Base-by-base conservation (phyloP, 2,797 vertebrate species). In the Numenius phaeopus region DNA sequence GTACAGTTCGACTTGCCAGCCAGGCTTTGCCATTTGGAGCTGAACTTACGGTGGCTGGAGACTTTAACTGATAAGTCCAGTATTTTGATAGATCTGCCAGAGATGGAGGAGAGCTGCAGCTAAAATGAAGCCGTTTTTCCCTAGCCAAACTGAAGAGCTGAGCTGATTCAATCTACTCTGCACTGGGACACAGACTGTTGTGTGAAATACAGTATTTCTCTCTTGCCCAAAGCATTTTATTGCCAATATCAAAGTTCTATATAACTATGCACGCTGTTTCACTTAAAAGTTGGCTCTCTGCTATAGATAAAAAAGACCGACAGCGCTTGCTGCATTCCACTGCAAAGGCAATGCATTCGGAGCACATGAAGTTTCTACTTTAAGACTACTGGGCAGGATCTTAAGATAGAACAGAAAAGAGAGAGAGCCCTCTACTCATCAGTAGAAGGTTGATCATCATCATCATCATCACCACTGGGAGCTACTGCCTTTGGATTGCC, bases 261-360 rank as follows among this genome's bases (percentile, higher is more conserved):
- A 22, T 73, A 58, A 66, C 82, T 78, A 3, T 55, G 34, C 70
- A 73, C 3, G 7, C 44, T 88, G 54, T 91, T 96, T 80, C 52
- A 67, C 40, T 95, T 96, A 92, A 75, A 82, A 83, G 40, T 82
- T 95, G 94, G 80, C 83, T 54, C 58, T 78, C 80, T 32, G 46
- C 61, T 86, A 5, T 7, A 64, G 72, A 73, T 80, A 79, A 94
- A 71, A 14, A 64, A 72, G 88, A 62, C 26, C 42, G 86, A 54
- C 27, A 12, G 4, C 40, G 47, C 32, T 69, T 66, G 62, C 65
- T 85, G 69, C 61, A n/a, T 75, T 94, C 78, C 17, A 3, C 59
- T 83, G 65, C 62, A 69, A 54, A 90, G 79, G 65, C 39, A 4
- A 42, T 18, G 24, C 29, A 22, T 70, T 77, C 52, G 71, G 87